Percentiles rank a stretch among this genome's conserved stretches.
phyloP scores from a whole-genome alignment of 1,140 invertebrate genomes.

The Colletes gigas region DNA sequence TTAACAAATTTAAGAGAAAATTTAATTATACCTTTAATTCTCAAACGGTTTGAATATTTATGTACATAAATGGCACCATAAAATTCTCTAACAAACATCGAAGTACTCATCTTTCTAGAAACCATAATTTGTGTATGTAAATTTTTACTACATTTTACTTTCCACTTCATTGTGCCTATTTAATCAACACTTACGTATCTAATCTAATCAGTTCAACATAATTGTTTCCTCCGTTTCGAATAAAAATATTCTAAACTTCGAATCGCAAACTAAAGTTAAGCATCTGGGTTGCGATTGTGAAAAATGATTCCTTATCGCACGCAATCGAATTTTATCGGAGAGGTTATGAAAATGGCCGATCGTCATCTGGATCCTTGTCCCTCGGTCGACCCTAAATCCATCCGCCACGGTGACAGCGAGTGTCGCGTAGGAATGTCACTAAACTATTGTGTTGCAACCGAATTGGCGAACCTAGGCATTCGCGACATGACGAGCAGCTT shows the following conservation, averaged over 20 bases:
- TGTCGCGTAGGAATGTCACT: background rate
- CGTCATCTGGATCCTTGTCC: background rate
- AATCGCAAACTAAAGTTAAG: background rate
- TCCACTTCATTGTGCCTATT: too few relatives aligned
- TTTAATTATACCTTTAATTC: too few relatives aligned
- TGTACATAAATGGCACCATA: too few relatives aligned
- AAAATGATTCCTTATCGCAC: background rate
- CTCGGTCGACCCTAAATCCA: background rate
- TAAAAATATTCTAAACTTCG: too few relatives aligned
- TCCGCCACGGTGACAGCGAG: background rate
- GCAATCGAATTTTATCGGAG: background rate
- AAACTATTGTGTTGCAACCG: background rate
- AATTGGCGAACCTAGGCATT: background rate
- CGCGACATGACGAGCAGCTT: background rate
- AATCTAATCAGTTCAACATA: too few relatives aligned
- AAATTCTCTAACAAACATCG: too few relatives aligned
- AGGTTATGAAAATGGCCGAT: slow-evolving; percentile 6
- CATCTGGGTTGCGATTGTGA: background rate
- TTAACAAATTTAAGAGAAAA: too few relatives aligned
- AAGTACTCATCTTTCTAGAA: too few relatives aligned
- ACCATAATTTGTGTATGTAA: too few relatives aligned
- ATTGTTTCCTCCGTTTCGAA: too few relatives aligned
- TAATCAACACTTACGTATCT: background rate
- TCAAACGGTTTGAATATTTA: too few relatives aligned
- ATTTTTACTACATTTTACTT: too few relatives aligned